Percentiles rank a stretch among this genome's conserved stretches.
Evolutionary conservation across 2,888 invertebrate species (phyloP).

Genomic region (Metacarcinus magister): DNA sequence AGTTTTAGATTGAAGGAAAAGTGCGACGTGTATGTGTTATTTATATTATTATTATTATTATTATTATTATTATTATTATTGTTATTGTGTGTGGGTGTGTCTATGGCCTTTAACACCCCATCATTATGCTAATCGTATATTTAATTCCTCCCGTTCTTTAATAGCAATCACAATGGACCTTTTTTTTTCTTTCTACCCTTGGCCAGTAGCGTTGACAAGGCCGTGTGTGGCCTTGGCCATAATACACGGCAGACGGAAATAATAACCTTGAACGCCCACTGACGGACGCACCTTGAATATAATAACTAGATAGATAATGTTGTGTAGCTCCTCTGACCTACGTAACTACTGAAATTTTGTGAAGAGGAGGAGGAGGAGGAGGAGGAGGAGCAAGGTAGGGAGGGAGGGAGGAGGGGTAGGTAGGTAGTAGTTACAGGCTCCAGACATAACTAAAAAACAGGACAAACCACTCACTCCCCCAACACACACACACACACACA

Average conservation of each 20-base stretch:
- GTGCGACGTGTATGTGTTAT: neutral
- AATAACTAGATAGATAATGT: neutral
- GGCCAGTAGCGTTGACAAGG: neutral
- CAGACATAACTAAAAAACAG: conserved; percentile 22
- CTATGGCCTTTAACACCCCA: neutral
- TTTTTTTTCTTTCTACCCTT: neutral
- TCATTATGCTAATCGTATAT: neutral
- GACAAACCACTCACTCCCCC: conserved; percentile 4
- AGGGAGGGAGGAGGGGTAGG: neutral
- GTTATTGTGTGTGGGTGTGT: neutral
- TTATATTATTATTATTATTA: neutral
- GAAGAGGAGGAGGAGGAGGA: neutral
- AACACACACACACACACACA: too few species aligned
- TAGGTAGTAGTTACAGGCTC: neutral
- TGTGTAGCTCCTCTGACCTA: neutral
- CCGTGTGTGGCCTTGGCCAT: neutral
- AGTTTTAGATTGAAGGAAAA: neutral
- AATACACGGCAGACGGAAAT: neutral
- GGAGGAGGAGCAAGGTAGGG: neutral
- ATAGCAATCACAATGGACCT: neutral
- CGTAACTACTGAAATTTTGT: neutral
- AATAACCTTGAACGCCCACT: neutral
- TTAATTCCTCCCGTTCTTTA: neutral
- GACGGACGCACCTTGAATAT: neutral
- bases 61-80: neutral